Base-by-base conservation (phyloP, 92 coral and sea anemone species). In the Metridium senile region DNA sequence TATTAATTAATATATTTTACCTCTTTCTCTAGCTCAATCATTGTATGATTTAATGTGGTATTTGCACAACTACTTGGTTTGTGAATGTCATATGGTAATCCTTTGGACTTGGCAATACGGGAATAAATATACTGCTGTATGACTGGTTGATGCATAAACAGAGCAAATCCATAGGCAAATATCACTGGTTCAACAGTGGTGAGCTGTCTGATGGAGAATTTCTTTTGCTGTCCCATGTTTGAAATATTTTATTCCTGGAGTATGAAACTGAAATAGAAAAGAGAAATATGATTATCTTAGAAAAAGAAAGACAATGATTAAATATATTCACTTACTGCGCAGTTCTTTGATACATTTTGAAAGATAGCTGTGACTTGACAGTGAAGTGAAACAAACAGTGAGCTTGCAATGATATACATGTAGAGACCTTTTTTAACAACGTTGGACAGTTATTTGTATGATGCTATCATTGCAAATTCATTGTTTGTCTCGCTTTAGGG, bases 101-200 rank as follows among this genome's bases (percentile, higher is more conserved):
- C 88, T 64, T 84, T 87, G 26, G 82, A 49, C 56, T 80, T 85
- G 22, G 93, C 89, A 61, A 90, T 81, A 26, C 91, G 84, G 56
- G 20, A 66, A 74, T 90, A 90, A 28, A 90, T 76, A 46, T 79
- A 90, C 80, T 90, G 95, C 35, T 90, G 91, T 23, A 90, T 90
- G 33, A 90, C 95, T 26, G 95, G 95, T 57, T 74, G 17, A 46
- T 90, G 95, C 95, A 90, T 87, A 33, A 90, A 81, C 57, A 90
- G 76, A 10, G 89, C 95, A 73, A 71, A 90, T 10, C 87, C 89
- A 71, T 90, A 90, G 68, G 83, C 79, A 53, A 90, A 87, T 20
- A 90, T 84, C 39, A 90, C 95, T 22, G 95, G 95, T 26, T 90
- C 95, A 31, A 80, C 88, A 7, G 95, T 90, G 8, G 79, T 65